phyloP scores from a whole-genome alignment of 2,797 vertebrate genomes.

The Ara ararauna region DNA sequence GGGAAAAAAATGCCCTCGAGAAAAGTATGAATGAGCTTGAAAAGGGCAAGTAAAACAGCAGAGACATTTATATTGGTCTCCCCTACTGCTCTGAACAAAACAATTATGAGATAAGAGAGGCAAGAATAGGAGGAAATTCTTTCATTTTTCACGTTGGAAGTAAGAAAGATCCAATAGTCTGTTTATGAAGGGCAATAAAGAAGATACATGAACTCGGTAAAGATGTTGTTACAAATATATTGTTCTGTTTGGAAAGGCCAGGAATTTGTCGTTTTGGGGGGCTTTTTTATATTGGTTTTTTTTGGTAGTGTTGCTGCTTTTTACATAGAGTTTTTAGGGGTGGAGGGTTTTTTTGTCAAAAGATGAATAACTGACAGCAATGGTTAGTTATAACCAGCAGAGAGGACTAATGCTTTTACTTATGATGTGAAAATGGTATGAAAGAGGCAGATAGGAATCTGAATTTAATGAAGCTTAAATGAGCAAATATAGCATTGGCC shows the following conservation, averaged over 20 bases:
- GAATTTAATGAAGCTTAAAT: conserved; percentile 76
- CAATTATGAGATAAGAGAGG: conserved; percentile 84
- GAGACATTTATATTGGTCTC: conserved; percentile 79
- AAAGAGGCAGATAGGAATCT: conserved; percentile 70
- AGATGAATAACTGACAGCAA: conserved; percentile 62
- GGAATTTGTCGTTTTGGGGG: not conserved
- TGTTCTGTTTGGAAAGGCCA: conserved; percentile 69
- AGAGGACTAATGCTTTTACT: conserved; percentile 76
- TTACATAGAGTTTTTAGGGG: conserved; percentile 65
- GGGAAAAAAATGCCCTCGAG: conserved; percentile 72
- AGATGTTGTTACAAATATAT: conserved; percentile 80
- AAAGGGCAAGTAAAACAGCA: conserved; percentile 79
- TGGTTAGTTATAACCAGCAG: conserved; percentile 63
- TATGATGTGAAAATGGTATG: conserved; percentile 73
- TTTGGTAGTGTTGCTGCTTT: conserved; percentile 8
- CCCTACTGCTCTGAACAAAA: conserved; percentile 81
- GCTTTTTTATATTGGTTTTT: not conserved
- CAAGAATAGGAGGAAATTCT: conserved; percentile 79
- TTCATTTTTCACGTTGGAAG: conserved; percentile 80
- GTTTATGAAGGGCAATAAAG: conserved; percentile 85
- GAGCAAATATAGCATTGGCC: conserved; percentile 67
- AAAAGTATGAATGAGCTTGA: conserved; percentile 77
- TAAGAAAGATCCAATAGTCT: conserved; percentile 78
- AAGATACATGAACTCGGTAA: conserved; percentile 81
- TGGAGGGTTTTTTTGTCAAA: not conserved